Percentiles rank a stretch among this genome's conserved stretches.
These are phyloP conservation scores for Drosophila nigricruria DNA, from an alignment of 2,888 invertebrate species.

Conservation along the genomic window DNA sequence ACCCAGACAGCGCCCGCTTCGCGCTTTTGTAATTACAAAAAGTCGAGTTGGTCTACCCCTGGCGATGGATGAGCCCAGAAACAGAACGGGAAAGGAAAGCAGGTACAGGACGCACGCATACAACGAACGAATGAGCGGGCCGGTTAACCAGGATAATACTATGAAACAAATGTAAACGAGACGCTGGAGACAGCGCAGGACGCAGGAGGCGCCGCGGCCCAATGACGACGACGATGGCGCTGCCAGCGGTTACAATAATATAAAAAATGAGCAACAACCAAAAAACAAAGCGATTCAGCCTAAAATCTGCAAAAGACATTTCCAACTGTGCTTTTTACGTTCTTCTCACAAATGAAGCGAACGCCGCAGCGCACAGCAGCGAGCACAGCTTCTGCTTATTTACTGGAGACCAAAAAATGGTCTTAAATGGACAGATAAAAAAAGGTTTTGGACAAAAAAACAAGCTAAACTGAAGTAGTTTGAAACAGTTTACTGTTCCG, in stretches of 20 bases:
- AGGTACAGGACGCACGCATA: slow-evolving; percentile 13
- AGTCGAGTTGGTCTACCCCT: slow-evolving; percentile 60
- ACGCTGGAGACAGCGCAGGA: slow-evolving; percentile 34
- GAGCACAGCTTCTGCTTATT: slow-evolving; percentile 32
- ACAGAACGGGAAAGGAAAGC: slow-evolving; percentile 18
- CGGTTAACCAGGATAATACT: slow-evolving; percentile 79
- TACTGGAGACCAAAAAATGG: slow-evolving; percentile 18
- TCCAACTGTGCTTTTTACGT: slow-evolving; percentile 62
- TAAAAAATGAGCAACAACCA: slow-evolving; percentile 38
- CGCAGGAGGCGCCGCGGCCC: slow-evolving; percentile 16
- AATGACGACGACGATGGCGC: slow-evolving; percentile 33
- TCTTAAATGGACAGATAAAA: slow-evolving; percentile 41
- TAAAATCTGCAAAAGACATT: slow-evolving; percentile 71
- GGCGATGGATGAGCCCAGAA: slow-evolving; percentile 7
- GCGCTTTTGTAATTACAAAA: slow-evolving; percentile 77
- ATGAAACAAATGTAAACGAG: slow-evolving; percentile 77
- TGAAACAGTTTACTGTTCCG: background rate
- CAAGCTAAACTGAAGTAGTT: background rate
- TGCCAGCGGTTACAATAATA: slow-evolving; percentile 43
- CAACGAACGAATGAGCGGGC: slow-evolving; percentile 28
- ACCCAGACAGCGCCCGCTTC: slow-evolving; percentile 14
- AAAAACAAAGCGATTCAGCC: slow-evolving; percentile 42
- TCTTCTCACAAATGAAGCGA: slow-evolving; percentile 62
- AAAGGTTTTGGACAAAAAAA: background rate
- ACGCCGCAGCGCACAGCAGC: slow-evolving; percentile 48